phyloP scores from a whole-genome alignment of 1,140 invertebrate genomes.

The Carposina sasakii region DNA sequence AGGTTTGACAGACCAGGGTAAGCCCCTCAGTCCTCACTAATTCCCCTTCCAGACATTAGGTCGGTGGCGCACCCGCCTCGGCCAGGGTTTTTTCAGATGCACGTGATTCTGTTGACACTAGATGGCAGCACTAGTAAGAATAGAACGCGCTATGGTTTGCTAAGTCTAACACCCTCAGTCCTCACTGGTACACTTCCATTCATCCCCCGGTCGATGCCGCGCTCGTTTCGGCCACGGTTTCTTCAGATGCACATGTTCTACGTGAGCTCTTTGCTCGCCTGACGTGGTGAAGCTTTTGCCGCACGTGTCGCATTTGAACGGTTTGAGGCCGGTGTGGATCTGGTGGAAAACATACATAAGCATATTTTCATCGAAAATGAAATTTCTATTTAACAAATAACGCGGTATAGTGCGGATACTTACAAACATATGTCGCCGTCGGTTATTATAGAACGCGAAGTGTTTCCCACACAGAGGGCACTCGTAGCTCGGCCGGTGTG shows the following conservation, averaged over 20 bases:
- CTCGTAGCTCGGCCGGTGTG: conserved; percentile 39
- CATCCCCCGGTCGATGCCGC: conserved; percentile 9
- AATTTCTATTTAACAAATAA: background rate
- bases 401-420: conserved; percentile 20
- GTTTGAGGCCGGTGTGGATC: conserved; percentile 85
- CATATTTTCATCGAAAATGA: background rate
- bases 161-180: conserved; percentile 8
- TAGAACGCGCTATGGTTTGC: too few relatives aligned
- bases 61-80: too few relatives aligned
- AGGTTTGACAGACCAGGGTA: too few relatives aligned
- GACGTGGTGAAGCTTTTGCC: conserved; percentile 82
- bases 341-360: conserved; percentile 48
- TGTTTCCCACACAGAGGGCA: conserved; percentile 55
- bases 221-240: conserved; percentile 57
- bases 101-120: too few relatives aligned
- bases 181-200: conserved; percentile 21
- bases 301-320: conserved; percentile 85
- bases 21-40: too few relatives aligned
- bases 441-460: conserved; percentile 56
- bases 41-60: too few relatives aligned
- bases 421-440: conserved; percentile 57
- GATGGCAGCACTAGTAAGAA: too few relatives aligned
- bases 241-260: conserved; percentile 56
- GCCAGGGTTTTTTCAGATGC: too few relatives aligned
- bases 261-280: conserved; percentile 49